Percentiles rank a stretch among this genome's conserved stretches.
Conservation (phyloP, 2,888 invertebrate species). For the Entomobrya multifasciata region DNA sequence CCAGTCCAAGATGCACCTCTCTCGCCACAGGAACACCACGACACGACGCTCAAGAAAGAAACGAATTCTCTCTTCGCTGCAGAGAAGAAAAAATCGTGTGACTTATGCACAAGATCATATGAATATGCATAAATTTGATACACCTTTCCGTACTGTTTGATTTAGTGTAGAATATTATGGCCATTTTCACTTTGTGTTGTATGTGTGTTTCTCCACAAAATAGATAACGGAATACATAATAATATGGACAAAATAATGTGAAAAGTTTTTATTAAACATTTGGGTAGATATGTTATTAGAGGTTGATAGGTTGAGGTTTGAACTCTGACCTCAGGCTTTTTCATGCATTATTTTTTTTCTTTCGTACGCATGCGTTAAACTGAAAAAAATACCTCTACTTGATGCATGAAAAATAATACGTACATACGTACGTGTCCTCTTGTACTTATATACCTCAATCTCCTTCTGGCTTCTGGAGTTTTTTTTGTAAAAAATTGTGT, state of each 20-base stretch:
- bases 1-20: conserved; percentile 28
- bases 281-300: conserved; percentile 68
- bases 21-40: conserved; percentile 58
- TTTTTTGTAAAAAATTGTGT: conserved; percentile 17
- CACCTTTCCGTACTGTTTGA: conserved; percentile 56
- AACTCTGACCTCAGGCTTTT: conserved; percentile 75
- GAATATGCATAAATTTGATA: conserved; percentile 66
- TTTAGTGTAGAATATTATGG: conserved; percentile 43
- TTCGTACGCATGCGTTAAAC: conserved; percentile 3
- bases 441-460: conserved; percentile 30
- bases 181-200: no score
- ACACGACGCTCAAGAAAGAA: no score
- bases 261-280: conserved; percentile 66
- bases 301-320: conserved; percentile 72
- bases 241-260: conserved; percentile 46
- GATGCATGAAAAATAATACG: no score
- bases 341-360: conserved; percentile 48
- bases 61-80: no score
- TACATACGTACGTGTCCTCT: conserved; percentile 21
- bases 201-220: no score
- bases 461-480: conserved; percentile 49
- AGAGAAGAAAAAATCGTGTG: conserved; percentile 54
- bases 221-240: conserved; percentile 35
- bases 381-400: no score
- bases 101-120: conserved; percentile 45